A percentile compares a stretch with the other conserved stretches of the same genome.
Evolutionary conservation across 1,140 invertebrate genomes (phyloP).

Genomic region (Elysia chlorotica): DNA sequence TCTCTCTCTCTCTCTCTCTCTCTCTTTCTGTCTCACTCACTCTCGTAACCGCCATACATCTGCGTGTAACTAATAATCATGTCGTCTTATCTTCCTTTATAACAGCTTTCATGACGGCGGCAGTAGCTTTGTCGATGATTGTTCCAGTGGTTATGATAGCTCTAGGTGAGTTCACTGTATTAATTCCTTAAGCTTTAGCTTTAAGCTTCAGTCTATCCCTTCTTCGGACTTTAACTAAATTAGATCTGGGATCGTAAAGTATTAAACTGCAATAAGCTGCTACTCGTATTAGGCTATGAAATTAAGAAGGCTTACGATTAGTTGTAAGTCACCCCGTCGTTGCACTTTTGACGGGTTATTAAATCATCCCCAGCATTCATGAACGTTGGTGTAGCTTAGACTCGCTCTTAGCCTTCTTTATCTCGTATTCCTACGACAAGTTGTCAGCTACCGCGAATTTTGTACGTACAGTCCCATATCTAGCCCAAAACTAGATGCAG

Average conservation of each 20-base stretch:
- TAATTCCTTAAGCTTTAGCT: background rate
- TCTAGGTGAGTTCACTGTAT: background rate
- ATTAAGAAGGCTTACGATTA: too few species aligned
- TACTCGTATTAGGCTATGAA: background rate
- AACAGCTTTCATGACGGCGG: background rate
- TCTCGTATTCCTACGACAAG: too few species aligned
- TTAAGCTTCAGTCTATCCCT: background rate
- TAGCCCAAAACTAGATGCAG: too few species aligned
- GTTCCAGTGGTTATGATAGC: background rate
- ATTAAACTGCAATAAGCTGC: background rate
- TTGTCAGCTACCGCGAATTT: too few species aligned
- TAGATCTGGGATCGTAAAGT: background rate
- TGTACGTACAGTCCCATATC: too few species aligned
- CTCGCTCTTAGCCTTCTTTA: too few species aligned
- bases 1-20: conserved; percentile 2
- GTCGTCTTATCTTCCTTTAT: background rate
- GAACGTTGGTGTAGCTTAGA: background rate
- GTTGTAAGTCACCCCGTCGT: too few species aligned
- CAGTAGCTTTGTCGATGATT: background rate
- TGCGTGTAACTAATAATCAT: background rate
- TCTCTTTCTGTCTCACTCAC: conserved; percentile 18
- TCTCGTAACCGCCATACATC: background rate
- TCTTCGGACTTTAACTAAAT: background rate
- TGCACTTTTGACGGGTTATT: background rate
- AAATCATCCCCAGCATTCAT: background rate